Conservation (phyloP, 2,888 invertebrate species). For the Eristalis arbustorum region DNA sequence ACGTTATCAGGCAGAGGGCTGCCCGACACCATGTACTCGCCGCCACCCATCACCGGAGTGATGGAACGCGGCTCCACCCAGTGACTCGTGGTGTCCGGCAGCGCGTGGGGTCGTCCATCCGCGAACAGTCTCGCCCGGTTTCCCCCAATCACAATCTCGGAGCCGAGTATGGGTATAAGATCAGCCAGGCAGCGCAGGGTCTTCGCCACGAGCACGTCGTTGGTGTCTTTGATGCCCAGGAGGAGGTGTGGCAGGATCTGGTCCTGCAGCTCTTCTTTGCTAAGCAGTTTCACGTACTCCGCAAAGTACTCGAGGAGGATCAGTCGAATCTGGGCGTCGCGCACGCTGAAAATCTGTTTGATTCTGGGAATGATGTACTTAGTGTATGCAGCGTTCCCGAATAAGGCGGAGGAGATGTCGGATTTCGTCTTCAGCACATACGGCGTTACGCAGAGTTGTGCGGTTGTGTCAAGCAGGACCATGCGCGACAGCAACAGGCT, state of each 20-base stretch:
- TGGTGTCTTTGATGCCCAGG: constrained; percentile 92
- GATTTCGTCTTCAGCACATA: constrained; percentile 81
- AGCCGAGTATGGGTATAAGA: constrained; percentile 90
- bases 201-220: constrained; percentile 90
- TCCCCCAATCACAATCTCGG: constrained; percentile 92
- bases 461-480: constrained; percentile 90
- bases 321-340: constrained; percentile 91
- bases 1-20: constrained; percentile 77
- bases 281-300: constrained; percentile 87
- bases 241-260: constrained; percentile 93
- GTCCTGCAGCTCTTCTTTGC: constrained; percentile 87
- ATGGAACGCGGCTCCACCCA: constrained; percentile 79
- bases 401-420: constrained; percentile 83
- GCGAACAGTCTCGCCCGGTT: constrained; percentile 90
- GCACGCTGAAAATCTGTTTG: constrained; percentile 90
- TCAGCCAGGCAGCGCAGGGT: constrained; percentile 91
- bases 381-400: constrained; percentile 86
- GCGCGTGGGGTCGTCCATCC: constrained; percentile 87
- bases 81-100: constrained; percentile 73
- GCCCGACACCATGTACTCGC: constrained; percentile 77
- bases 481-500: constrained; percentile 90
- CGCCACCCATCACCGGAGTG: constrained; percentile 78
- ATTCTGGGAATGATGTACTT: constrained; percentile 88
- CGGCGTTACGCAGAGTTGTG: constrained; percentile 82
- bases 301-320: constrained; percentile 89